Evolutionary conservation across 2,797 vertebrate genomes (phyloP).

Genomic region (Amazona finschi): DNA sequence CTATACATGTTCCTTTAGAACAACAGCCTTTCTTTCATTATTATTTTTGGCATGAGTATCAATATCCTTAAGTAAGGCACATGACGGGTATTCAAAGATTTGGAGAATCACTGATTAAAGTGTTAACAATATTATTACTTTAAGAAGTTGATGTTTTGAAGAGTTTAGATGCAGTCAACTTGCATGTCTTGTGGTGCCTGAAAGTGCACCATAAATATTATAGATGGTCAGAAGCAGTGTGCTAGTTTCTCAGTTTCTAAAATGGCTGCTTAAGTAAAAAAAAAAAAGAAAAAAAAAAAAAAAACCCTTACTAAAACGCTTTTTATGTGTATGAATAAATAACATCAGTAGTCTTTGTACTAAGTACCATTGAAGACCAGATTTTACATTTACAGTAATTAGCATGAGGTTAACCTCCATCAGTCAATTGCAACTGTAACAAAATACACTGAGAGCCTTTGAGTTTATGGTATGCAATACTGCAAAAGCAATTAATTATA

Average conservation of each 20-base stretch:
- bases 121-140: background rate
- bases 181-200: background rate
- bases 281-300: background rate
- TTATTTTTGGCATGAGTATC: background rate
- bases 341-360: background rate
- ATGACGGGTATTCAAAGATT: background rate
- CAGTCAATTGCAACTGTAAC: background rate
- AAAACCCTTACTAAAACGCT: background rate
- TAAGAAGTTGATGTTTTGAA: background rate
- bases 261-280: background rate
- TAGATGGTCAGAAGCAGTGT: background rate
- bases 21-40: background rate
- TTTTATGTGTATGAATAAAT: background rate
- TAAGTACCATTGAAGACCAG: background rate
- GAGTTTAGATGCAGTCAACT: background rate
- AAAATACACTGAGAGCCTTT: background rate
- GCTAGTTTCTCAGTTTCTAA: background rate
- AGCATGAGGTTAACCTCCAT: background rate
- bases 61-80: background rate
- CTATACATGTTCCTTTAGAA: background rate
- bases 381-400: background rate
- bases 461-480: background rate
- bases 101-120: background rate
- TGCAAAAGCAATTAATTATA: constrained; percentile 51
- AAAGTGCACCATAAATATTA: background rate